Evolutionary conservation across 2,113 vertebrate genomes (phyloP).

Genomic region (Patagioenas fasciata): DNA sequence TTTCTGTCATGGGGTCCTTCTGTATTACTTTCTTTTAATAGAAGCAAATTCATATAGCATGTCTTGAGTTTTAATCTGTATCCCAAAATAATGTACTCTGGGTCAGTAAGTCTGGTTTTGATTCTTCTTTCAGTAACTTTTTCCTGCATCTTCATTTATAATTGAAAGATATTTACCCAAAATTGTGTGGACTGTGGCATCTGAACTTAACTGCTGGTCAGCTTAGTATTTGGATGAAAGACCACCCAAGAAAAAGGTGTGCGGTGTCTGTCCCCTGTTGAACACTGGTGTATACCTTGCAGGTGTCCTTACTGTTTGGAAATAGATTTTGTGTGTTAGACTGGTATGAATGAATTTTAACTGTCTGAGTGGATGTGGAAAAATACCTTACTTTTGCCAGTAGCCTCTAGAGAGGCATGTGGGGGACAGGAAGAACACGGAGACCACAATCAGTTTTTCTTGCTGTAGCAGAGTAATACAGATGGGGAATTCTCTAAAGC

Average conservation of each 20-base stretch:
- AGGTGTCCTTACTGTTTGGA: neutral
- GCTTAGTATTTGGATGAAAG: neutral
- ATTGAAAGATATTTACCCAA: neutral
- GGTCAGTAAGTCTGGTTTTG: neutral
- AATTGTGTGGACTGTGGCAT: neutral
- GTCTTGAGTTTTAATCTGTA: neutral
- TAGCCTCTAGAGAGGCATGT: rapidly evolving
- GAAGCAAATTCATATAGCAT: neutral
- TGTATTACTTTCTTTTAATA: neutral
- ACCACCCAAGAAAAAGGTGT: neutral
- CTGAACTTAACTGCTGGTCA: neutral
- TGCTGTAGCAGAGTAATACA: rapidly evolving
- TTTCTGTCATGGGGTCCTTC: neutral
- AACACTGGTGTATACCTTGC: neutral
- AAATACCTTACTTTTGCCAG: neutral
- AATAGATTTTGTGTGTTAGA: neutral
- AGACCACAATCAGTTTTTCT: rapidly evolving
- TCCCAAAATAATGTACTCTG: neutral
- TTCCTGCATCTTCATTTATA: neutral
- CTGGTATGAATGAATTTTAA: neutral
- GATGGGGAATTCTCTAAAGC: neutral
- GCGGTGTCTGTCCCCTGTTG: neutral
- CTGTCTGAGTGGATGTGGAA: neutral
- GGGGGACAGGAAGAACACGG: neutral
- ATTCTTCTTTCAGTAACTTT: neutral